Evolutionary conservation across 2,113 vertebrate species (phyloP), one percentile per base, ranked within the genome.

Genomic region (Campylomormyrus numenius): DNA sequence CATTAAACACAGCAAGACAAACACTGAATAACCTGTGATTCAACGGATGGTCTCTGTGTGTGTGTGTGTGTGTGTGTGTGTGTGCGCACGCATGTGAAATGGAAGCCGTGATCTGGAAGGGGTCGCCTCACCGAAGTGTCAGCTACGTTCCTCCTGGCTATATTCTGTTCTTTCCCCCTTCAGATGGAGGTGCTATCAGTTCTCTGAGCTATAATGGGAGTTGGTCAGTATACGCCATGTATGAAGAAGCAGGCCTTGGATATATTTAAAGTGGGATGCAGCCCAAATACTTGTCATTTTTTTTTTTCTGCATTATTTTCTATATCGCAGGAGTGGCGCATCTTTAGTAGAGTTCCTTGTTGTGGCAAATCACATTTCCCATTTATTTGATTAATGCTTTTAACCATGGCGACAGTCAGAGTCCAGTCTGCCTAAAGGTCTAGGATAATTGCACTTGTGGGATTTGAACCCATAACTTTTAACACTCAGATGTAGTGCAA

Each of bases 1-100:
- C 62, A 87, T 87, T 92, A 93, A 92, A 92, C 85, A 90, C 90
- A 90, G 91, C 56, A 91, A 53, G 50, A 15, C 49, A 53, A 35
- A 53, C 74, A 19, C 85, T 53, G 85, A 35, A 35, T 35, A 87
- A 8, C 48, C 17, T 87, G 50, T 87, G n/a, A 53, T 52, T 27
- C 62, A 31, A 31, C 11, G 27, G 62, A 13, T 70, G n/a, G 58
- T 66, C n/a, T 52, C 27, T 85, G 2, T 48, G n/a, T 35, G 31
- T 42, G 85, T 35, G 46, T 50, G 84, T 5, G 39, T 83, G 31
- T 31, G n/a, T n/a, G n/a, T 35, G 31, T 42, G 85, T 35, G 46
- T 50, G 84, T 5, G 39, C 45, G 31, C 7, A 4, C 13, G 80
- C 42, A 1, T 9, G 17, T 15, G 77, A 45, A 42, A 48, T 39